Percentiles rank a stretch among this genome's conserved stretches.
phyloP scores from a whole-genome alignment of 23 tunicate genomes.

The Halocynthia aurantium region DNA sequence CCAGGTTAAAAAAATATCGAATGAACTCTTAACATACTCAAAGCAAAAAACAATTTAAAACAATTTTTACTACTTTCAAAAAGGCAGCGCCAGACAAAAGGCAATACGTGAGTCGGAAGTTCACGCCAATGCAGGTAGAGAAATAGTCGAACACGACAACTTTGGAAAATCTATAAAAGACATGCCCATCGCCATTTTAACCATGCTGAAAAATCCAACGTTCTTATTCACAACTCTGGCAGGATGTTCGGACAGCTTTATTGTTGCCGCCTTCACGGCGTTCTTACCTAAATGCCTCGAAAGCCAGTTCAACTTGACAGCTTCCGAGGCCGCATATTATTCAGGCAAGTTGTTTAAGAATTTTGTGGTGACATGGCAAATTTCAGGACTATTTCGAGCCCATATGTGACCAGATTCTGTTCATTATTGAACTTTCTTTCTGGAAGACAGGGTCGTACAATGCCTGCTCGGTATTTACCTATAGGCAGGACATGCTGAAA shows the following conservation, averaged over 20 bases:
- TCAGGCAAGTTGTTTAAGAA: conserved; percentile 32
- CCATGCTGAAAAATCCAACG: conserved; percentile 52
- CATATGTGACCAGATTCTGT: no score
- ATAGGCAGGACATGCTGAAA: no score
- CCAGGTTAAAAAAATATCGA: neutral
- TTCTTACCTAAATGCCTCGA: conserved; percentile 95
- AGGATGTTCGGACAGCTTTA: conserved; percentile 61
- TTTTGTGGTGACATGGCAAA: no score
- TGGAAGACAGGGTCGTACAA: no score
- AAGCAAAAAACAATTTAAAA: neutral
- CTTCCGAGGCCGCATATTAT: conserved; percentile 77
- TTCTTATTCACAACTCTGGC: conserved; percentile 55
- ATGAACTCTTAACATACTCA: neutral
- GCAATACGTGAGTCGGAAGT: conserved; percentile 48
- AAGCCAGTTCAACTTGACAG: conserved; percentile 69
- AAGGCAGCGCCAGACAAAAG: conserved; percentile 41
- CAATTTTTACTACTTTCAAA: neutral
- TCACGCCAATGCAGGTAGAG: conserved; percentile 38
- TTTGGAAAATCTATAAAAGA: conserved; percentile 81
- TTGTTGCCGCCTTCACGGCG: conserved; percentile 88
- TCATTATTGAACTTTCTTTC: no score
- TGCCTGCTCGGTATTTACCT: no score
- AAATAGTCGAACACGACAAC: conserved; percentile 37
- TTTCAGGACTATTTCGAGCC: no score
- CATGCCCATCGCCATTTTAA: conserved; percentile 53